Evolutionary conservation across 23 tunicate genomes (phyloP), one percentile per base, ranked within the genome.

Genomic region (Ciona savignyi): DNA sequence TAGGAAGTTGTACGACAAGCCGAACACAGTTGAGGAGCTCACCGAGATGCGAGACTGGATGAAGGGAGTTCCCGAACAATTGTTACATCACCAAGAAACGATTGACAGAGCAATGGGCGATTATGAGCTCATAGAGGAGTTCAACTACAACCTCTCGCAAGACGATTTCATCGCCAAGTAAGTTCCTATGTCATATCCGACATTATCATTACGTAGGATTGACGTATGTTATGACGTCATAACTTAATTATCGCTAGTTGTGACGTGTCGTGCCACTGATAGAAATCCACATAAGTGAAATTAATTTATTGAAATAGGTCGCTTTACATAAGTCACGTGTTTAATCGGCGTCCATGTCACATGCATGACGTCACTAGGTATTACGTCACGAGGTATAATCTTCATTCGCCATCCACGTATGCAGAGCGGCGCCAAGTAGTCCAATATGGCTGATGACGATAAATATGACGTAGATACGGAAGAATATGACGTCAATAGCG

Each of bases 31-130:
- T 24, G 99, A 94, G 60, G 99, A 94, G 71, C 76, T 94, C 49
- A 66, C 90, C 0, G 99, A 94, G 74, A 82, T 82, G 95, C 74
- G 99, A 32, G 99, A 94, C 3, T 94, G 95, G 95, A 94, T 94
- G 99, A 80, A 83, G 30, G 71, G 92, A 11, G 91, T 94, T 23
- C 99, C 99, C 21, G 95, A 83, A 65, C 86, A 87, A 60, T 85
- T 94, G 48, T 75, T 81, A 30, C 86, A 83, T 21, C 95, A 86
- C 49, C 75, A 71, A 49, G 95, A 86, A 66, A 73, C 69, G 31
- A 79, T 94, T 25, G 86, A 94, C 51, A 63, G 86, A 21, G 95
- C 95, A 1, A 79, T 87, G 80, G 85, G 67, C 1, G 95, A 87
- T 65, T 94, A 87, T 35, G 99, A 94, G 34, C 86, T 87, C 48